Evolutionary conservation across 1,140 invertebrate genomes (phyloP).

Genomic region (Agrypnia vestita): DNA sequence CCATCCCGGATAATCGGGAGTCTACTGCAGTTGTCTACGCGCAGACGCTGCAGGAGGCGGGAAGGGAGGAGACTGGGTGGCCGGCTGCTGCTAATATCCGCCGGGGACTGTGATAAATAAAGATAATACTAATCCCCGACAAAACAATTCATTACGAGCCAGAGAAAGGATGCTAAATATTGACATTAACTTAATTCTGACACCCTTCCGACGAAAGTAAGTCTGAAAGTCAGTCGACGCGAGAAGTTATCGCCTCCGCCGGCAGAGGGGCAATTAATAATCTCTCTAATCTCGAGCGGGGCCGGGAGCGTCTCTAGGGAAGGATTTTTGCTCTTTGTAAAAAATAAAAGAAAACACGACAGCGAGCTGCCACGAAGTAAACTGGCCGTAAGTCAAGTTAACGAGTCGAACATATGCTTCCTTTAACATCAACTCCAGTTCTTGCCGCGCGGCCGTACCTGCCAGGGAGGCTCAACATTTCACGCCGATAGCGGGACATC

Average conservation of each 20-base stretch:
- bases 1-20: too few species aligned
- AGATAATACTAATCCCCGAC: conserved; percentile 53
- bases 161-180: conserved; percentile 28
- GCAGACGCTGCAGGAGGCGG: too few species aligned
- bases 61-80: too few species aligned
- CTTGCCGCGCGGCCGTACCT: neutral
- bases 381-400: conserved; percentile 52
- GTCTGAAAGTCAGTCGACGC: conserved; percentile 1
- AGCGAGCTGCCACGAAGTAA: conserved; percentile 44
- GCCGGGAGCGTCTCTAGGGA: neutral
- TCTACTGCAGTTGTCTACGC: too few species aligned
- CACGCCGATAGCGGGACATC: too few species aligned
- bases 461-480: too few species aligned
- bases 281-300: conserved; percentile 48
- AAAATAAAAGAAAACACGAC: conserved; percentile 44
- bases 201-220: conserved; percentile 16
- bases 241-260: conserved; percentile 53
- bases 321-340: conserved; percentile 44
- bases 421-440: conserved; percentile 34
- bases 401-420: conserved; percentile 53
- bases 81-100: conserved; percentile 11
- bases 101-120: conserved; percentile 47
- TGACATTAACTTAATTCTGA: conserved; percentile 50
- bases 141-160: conserved; percentile 28
- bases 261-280: conserved; percentile 55